Base-by-base conservation (phyloP, 2,888 invertebrate species). In the Leptinotarsa tumamoca region DNA sequence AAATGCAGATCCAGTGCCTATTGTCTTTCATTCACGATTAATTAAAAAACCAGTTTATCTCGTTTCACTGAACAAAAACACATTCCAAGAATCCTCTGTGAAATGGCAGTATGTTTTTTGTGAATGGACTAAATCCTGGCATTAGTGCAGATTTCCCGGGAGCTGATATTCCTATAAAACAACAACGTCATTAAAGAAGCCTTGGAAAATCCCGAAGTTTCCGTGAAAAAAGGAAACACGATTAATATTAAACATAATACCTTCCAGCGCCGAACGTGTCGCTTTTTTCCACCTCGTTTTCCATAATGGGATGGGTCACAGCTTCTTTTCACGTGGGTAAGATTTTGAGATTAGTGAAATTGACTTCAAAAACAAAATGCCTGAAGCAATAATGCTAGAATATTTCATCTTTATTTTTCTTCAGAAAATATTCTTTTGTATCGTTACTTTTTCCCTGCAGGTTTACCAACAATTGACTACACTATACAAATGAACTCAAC, bases 71-170 rank as follows among this genome's bases (percentile, higher is more conserved):
- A 21, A 18, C 43, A n/a, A 13, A 43, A 61, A 66, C 49, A 66
- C 52, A 72, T 56, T 72, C 56, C 18, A 56, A 67, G 67, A 67
- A 56, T 33, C 51, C 66, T 63, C 71, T 51, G n/a, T 63, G 23
- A 66, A 49, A 15, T 5, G n/a, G 52, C 27, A 14, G 56, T 52
- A n/a, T 71, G 52, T 71, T 71, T 50, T 52, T 52, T 52, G 51
- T 18, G 43, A 71, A 71, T 71, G 50, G 51, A 33, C 63, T 18
- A 71, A 52, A 52, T 66, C 33, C 14, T 23, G 33, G 52, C 7
- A 52, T 66, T 66, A 27, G 18, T 4, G 15, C 51, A 66, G 51
- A 66, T 71, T 23, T 66, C 18, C n/a, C 33, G 15, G 23, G 33
- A 63, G 63, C 63, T 33, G 63, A 63, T 43, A 49, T 71, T 61